These are phyloP conservation scores for Drosophila emarginata DNA, from an alignment of 2,888 invertebrate species.

Conservation along the genomic window DNA sequence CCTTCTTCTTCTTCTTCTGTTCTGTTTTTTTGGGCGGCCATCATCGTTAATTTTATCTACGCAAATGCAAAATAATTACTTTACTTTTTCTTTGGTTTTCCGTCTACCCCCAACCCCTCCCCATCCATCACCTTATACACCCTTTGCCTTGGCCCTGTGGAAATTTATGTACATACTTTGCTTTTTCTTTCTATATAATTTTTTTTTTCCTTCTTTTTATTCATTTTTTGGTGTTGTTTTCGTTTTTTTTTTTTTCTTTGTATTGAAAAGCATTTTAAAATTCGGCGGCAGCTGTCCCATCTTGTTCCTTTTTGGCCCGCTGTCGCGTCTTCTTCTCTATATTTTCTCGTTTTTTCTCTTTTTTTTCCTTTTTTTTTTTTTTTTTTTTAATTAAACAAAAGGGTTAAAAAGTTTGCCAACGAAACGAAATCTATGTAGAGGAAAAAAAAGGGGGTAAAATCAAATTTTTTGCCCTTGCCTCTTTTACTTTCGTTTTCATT, in stretches of 20 bases:
- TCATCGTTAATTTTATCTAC: slow-evolving; percentile 78
- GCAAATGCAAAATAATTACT: slow-evolving; percentile 78
- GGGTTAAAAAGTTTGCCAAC: slow-evolving; percentile 71
- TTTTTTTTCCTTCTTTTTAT: slow-evolving; percentile 28
- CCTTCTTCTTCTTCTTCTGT: background rate
- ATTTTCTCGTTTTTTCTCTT: slow-evolving; percentile 38
- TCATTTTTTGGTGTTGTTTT: slow-evolving; percentile 17
- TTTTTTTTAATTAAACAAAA: slow-evolving; percentile 77
- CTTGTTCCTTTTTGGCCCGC: slow-evolving; percentile 15
- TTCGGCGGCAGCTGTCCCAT: slow-evolving; percentile 70
- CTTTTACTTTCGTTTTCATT: slow-evolving; percentile 29
- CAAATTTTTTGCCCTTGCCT: slow-evolving; percentile 60
- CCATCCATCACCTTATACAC: background rate
- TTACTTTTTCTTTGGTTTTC: slow-evolving; percentile 76
- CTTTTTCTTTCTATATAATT: slow-evolving; percentile 47
- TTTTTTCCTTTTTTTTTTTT: slow-evolving; percentile 24
- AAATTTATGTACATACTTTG: slow-evolving; percentile 68
- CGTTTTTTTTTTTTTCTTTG: slow-evolving; percentile 24
- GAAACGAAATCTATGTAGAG: slow-evolving; percentile 37
- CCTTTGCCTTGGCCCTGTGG: slow-evolving; percentile 49
- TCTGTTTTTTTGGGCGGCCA: slow-evolving; percentile 35
- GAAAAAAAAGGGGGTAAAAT: slow-evolving; percentile 70
- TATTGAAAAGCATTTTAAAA: slow-evolving; percentile 74
- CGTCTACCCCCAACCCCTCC: slow-evolving; percentile 10
- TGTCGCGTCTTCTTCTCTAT: slow-evolving; percentile 21